phyloP scores from a whole-genome alignment of 2,113 vertebrate species.

The Butorides virescens region DNA sequence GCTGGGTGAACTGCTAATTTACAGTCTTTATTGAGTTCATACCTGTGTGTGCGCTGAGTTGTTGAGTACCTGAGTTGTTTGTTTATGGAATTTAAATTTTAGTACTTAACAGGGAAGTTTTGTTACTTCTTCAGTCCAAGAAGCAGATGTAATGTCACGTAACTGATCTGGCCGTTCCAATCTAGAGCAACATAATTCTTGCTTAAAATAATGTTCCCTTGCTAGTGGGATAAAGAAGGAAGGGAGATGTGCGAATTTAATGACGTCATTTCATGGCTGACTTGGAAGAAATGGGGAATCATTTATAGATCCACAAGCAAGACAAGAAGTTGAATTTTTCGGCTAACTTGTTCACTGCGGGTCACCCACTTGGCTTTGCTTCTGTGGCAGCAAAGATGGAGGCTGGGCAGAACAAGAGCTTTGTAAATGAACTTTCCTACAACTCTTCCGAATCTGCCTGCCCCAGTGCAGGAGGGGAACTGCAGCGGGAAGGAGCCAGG shows the following conservation, averaged over 20 bases:
- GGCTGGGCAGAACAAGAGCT: background rate
- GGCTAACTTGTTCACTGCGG: background rate
- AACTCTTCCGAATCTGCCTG: background rate
- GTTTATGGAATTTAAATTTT: background rate
- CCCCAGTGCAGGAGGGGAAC: too few species aligned
- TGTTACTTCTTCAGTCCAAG: background rate
- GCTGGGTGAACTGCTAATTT: background rate
- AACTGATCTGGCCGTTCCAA: background rate
- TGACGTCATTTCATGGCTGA: background rate
- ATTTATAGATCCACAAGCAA: background rate
- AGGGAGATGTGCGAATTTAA: background rate
- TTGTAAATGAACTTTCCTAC: background rate
- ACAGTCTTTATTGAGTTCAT: background rate
- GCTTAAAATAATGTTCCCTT: background rate
- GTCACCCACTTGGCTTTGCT: background rate
- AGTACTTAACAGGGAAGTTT: background rate
- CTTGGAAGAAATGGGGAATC: background rate
- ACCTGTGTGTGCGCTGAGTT: background rate
- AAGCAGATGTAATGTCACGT: accelerated
- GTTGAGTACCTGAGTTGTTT: background rate
- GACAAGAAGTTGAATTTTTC: background rate
- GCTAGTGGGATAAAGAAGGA: background rate
- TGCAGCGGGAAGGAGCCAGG: background rate
- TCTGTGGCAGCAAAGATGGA: background rate
- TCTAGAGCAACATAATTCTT: background rate